Base-by-base conservation (phyloP, 2,888 invertebrate genomes). In the Synanthedon myopaeformis region DNA sequence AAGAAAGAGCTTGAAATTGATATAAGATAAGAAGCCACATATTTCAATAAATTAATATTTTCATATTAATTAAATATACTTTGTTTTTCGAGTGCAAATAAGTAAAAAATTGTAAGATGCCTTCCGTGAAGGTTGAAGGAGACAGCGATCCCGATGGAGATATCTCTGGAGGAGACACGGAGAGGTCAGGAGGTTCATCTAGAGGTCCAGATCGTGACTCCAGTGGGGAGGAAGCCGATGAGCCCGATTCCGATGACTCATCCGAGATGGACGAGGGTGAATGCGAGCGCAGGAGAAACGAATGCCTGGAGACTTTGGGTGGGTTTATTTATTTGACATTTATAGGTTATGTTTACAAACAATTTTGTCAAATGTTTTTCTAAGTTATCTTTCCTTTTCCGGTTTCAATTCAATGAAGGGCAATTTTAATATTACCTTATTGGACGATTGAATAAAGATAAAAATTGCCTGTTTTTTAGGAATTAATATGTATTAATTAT, bases 201-300 rank as follows among this genome's bases (percentile, higher is more conserved):
- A 88, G 90, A 56, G 92, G 91, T 54, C 91, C 91, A 42, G 91
- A 91, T 56, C 82, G 89, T 17, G 91, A 91, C 64, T 94, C 94
- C 63, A 93, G 94, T 61, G 92, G 93, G 58, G 94, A 94, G 66
- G 93, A 92, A 64, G 93, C 91, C 54, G 93, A 94, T 65, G 93
- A 94, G 66, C 92, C 91, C n/a, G 94, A 94, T 64, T 93, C 94
- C 13, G 94, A 94, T 82, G 94, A 94, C 75, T 94, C 94, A 56
- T 92, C 92, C 54, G 97, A 97, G 82, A 93, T 97, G 93, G 97
- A 97, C 76, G 96, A 96, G 74, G 93, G 92, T 61, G 97, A 96
- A 82, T 96, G 96, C 65, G 96, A 97, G 71, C 90, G 92, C 56
- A 88, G 96, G 53, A 89, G 96, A 59, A 92, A 90, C 61, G 95